Evolutionary conservation across 2,888 invertebrate species (phyloP), one percentile per base, ranked within the genome.

Genomic region (Linnaemya vulpina): DNA sequence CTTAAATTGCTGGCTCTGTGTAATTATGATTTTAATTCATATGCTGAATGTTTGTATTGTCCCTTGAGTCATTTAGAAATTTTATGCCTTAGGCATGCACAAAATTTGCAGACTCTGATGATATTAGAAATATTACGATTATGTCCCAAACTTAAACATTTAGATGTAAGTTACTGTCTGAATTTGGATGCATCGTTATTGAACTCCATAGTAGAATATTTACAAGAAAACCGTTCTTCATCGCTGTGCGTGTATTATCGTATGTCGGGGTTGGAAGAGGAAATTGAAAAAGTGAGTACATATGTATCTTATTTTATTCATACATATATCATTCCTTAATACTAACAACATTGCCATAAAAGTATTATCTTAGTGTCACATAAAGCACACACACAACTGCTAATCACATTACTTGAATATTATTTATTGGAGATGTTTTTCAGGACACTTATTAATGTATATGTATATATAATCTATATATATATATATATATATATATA

Each of bases 111-210:
- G 20, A 55, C 78, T 15, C 9, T 79, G 30, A 82, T 79, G 35
- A 65, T 90, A 5, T 67, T 90, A 3, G 86, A 88, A 43, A 89
- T 91, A 46, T 83, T 90, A 9, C 87, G 88, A 11, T 53, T 81
- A 5, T 91, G 91, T 53, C 89, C 89, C 15, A 70, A 86, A 15
- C 84, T 90, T 17, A 87, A 88, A 22, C 89, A 90, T 75, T 87
- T 90, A 15, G 90, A 90, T 87, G 87, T 90, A 0, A 90, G 90
- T 22, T 91, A 90, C 20, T 90, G 90, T 22, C 87, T 86, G 0
- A 84, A 87, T 9, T 81, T 90, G 11, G 88, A 90, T 1, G 87
- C 88, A 3, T 83, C 86, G 1, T 87, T 91, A 73, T 67, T 90
- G 17, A 87, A 87, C 38, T 87, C 88, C 9, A 74, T 90, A 22